phyloP scores from a whole-genome alignment of 2,888 invertebrate species.

The Amblyjoppa proteus region DNA sequence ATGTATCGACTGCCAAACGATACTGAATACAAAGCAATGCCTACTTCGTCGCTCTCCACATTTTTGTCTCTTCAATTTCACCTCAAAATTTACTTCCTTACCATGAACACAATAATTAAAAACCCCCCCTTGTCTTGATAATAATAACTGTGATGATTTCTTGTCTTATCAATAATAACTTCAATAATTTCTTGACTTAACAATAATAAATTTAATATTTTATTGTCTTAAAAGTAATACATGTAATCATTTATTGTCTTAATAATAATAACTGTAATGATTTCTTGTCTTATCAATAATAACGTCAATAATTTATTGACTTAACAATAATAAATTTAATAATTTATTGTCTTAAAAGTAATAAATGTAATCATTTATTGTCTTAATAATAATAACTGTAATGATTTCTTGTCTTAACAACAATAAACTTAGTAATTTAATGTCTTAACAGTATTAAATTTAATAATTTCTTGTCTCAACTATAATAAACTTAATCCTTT shows the following conservation, averaged over 20 bases:
- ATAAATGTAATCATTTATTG: background rate
- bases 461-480: no score
- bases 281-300: background rate
- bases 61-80: background rate
- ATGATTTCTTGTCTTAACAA: no score
- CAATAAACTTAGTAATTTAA: background rate
- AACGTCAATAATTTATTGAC: background rate
- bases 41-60: background rate
- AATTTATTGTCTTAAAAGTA: no score
- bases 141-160: no score
- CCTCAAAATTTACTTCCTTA: background rate
- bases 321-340: no score
- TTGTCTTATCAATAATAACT: background rate
- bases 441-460: no score
- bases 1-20: constrained; percentile 24
- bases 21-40: constrained; percentile 8
- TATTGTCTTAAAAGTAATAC: no score
- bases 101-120: background rate
- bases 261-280: background rate
- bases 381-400: no score
- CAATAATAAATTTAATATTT: no score
- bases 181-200: no score
- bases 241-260: background rate
- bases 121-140: no score
- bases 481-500: background rate